Base-by-base conservation (phyloP, 1,140 invertebrate genomes). In the Glossosoma conforme region DNA sequence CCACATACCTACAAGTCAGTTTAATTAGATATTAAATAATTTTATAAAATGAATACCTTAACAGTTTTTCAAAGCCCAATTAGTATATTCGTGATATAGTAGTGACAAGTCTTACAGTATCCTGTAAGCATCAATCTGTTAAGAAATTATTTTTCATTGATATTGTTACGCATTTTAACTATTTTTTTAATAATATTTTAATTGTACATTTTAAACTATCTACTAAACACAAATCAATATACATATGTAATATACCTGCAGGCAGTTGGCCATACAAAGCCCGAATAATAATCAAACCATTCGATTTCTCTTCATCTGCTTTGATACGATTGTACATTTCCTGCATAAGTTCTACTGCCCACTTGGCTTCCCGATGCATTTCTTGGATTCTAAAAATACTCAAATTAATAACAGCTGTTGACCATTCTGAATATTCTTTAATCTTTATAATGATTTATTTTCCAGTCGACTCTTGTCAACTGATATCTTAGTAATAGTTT, bases 291-390 rank as follows among this genome's bases (percentile, higher is more conserved):
- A 98, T 77, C 9, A 99, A 70, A 9, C 91, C 90, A 48, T 82
- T 83, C 54, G 83, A 83, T 14, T 77, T 77, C 61, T 87, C 84
- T 65, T 95, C 92, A 32, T 91, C 86, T 1, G 69, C 70, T 40
- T 78, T 72, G 50, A 90, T 89, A 30, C 89, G 77, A 35, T 81
- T 77, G 61, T 88, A 91, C 0, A 87, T 88, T 33, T 83, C 85
- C 54, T 76, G 78, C 94, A 98, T 97, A 9, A 98, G 69, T 36
- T 93, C 84, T 1, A 92, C 77, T 1, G 92, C 90, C 1, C 87
- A 84, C 58, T 83, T 74, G 0, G 93, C 93, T 72, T 97, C 91
- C 47, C 79, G 74, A 59, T 85, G 82, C 69, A 87, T 88, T 61
- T 93, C 83, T 48, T 79, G 66, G 63, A 95, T 76, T 63, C 84